Evolutionary conservation across 1,140 invertebrate species (phyloP).

Genomic region (Meteorus sp.): DNA sequence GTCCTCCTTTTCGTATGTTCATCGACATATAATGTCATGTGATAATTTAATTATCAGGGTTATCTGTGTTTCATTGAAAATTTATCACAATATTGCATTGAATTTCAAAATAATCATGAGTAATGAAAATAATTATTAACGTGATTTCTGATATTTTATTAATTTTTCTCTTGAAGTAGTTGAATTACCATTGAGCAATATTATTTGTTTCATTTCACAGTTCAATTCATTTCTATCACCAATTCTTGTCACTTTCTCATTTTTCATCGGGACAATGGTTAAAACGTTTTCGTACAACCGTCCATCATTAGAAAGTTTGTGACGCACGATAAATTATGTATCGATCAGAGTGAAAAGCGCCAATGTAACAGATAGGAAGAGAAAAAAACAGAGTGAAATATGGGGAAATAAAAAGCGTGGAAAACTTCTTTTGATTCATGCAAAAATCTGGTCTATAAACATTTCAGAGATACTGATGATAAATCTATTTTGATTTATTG

Average conservation of each 20-base stretch:
- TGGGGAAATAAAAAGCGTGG: no score
- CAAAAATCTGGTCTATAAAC: no score
- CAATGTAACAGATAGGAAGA: constrained; percentile 32
- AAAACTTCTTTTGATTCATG: no score
- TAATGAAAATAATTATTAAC: no score
- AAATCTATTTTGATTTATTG: neutral
- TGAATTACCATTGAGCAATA: neutral
- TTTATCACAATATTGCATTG: no score
- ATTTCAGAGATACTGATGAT: no score
- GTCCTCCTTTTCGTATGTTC: no score
- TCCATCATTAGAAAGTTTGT: constrained; percentile 51
- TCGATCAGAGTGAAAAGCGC: constrained; percentile 26
- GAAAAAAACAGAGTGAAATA: constrained; percentile 41
- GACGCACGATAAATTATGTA: constrained; percentile 45
- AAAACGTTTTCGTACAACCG: constrained; percentile 19
- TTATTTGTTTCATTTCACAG: neutral
- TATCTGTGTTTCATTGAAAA: no score
- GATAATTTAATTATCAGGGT: no score
- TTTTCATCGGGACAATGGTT: constrained; percentile 14
- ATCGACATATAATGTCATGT: no score
- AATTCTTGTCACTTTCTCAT: constrained; percentile 15
- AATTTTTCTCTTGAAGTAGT: neutral
- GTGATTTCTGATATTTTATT: neutral
- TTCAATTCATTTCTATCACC: constrained; percentile 5
- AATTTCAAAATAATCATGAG: no score